Conservation (phyloP, 2,888 invertebrate genomes). For the Microctonus aethiopoides region DNA sequence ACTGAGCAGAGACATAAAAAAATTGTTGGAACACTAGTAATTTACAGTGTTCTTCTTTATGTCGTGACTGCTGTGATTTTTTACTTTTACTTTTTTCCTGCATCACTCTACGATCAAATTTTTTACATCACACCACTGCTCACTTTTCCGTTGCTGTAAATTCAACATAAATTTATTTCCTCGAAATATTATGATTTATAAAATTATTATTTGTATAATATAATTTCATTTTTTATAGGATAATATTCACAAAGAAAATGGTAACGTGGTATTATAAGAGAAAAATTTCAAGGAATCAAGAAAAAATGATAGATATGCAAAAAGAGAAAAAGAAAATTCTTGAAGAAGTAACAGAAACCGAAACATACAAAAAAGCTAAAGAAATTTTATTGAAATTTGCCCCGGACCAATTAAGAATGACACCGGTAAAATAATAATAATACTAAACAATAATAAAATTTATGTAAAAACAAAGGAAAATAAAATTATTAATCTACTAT, state of each 20-base stretch:
- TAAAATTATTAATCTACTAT: conserved; percentile 14
- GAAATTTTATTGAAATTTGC: conserved; percentile 89
- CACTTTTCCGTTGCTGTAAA: conserved; percentile 87
- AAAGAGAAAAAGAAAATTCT: conserved; percentile 89
- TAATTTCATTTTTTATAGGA: conserved; percentile 70
- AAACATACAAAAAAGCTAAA: conserved; percentile 95
- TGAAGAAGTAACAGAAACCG: conserved; percentile 96
- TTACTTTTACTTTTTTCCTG: conserved; percentile 84
- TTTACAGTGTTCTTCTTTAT: conserved; percentile 78
- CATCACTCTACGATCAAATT: conserved; percentile 78
- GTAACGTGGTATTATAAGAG: conserved; percentile 91
- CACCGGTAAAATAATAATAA: conserved; percentile 50
- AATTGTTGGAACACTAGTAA: conserved; percentile 81
- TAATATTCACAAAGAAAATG: conserved; percentile 80
- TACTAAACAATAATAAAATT: conserved; percentile 9
- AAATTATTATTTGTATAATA: background rate
- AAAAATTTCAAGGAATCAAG: conserved; percentile 82
- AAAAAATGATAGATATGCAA: conserved; percentile 77
- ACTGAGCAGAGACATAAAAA: conserved; percentile 86
- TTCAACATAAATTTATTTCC: conserved; percentile 46
- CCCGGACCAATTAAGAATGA: conserved; percentile 70
- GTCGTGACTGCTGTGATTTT: conserved; percentile 79
- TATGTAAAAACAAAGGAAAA: conserved; percentile 21
- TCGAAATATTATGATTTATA: background rate
- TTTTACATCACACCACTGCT: conserved; percentile 83